These are phyloP conservation scores for Tauraco erythrolophus DNA, from an alignment of 2,113 vertebrate species.

Conservation along the genomic window DNA sequence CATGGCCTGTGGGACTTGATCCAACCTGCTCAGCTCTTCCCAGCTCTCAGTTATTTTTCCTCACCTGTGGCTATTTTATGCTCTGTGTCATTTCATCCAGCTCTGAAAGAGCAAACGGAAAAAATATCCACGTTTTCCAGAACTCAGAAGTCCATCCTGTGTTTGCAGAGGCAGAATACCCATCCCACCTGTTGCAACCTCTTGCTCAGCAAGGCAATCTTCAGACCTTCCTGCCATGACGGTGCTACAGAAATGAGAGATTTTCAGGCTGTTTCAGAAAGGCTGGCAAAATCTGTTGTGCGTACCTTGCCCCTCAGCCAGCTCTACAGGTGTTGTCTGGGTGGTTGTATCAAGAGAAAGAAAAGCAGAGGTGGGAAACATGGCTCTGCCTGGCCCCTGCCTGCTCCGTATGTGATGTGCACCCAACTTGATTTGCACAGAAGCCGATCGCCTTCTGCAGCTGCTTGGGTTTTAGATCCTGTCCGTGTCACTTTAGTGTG, in stretches of 20 bases:
- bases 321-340: not conserved
- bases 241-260: not conserved
- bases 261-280: not conserved
- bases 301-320: not conserved
- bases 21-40: not conserved
- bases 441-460: not conserved
- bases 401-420: not conserved
- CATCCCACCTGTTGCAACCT: not conserved
- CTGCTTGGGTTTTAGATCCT: not conserved
- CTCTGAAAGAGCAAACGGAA: not conserved
- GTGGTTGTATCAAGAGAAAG: not conserved
- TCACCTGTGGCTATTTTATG: not conserved
- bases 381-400: not conserved
- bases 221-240: not conserved
- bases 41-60: not conserved
- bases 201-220: not conserved
- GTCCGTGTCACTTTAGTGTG: not conserved
- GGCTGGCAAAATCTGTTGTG: not conserved
- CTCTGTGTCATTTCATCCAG: not conserved
- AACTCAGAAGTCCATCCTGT: not conserved
- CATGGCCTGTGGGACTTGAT: not conserved
- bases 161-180: not conserved
- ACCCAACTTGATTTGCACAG: not conserved
- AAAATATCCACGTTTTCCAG: not conserved
- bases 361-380: accelerated